Evolutionary conservation across 2,797 vertebrate species (phyloP), one percentile per base, ranked within the genome.

Genomic region (Botia almorhae): DNA sequence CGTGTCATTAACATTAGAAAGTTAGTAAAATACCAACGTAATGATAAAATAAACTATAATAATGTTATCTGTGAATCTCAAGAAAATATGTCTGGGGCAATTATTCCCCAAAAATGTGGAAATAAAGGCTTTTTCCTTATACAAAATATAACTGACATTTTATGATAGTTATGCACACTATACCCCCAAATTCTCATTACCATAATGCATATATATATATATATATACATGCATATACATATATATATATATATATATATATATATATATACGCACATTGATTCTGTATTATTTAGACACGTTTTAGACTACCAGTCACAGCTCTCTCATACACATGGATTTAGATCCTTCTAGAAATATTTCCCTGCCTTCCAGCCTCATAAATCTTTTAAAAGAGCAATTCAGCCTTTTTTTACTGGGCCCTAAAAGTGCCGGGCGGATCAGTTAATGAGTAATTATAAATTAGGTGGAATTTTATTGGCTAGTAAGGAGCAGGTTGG

Each of bases 391-490:
- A 76, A 83, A 76, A 86, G 56, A 78, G 69, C 80, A 63, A 61
- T 48, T n/a, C 33, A 13, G 63, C 76, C 67, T 26, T 55, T 51
- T 85, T 85, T 80, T 82, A 84, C 80, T 81, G 50, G 17, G 8
- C 75, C 64, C 73, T 88, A 82, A 87, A 85, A 84, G 81, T 85
- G 67, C 16, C 73, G 14, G 19, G 50, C 1, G 7, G 71, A 77
- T 75, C 56, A 51, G 75, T 85, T 84, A 84, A 85, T 84, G 76
- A 87, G 86, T 80, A 85, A 85, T 88, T 85, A 84, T 60, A 46
- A 82, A 81, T 85, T 80, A 85, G 80, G 64, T 77, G 14, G 69
- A 17, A 36, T 78, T 88, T 87, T 83, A 84, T 75, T 74, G 75
- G 74, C 19, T 63, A 74, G 21, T 82, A 83, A 84, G 82, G 67